Base-by-base conservation (phyloP, 1,140 invertebrate genomes). In the Subanguina moxae region DNA sequence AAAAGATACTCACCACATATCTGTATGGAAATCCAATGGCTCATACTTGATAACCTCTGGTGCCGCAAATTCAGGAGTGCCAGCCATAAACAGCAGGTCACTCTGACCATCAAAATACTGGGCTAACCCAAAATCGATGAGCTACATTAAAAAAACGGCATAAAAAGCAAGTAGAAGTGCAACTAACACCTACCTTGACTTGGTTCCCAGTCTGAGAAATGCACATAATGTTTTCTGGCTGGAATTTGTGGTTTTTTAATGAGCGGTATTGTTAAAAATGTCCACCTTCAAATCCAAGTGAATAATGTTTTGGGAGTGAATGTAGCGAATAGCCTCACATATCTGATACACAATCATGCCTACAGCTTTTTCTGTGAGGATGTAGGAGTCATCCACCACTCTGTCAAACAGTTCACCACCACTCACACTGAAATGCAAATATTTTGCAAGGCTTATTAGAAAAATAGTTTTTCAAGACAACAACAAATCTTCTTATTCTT, bases 331-430 rank as follows among this genome's bases (percentile, higher is more conserved):
- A 3, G 85, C 87, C 43, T 76, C 71, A 61, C 62, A 63, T 74
- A 73, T 64, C 69, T 87, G 86, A 74, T 84, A 83, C 28, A 87
- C 82, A 68, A 87, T 87, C 45, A 83, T 76, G 5, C 84, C 84
- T 1, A 86, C 86, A 58, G 87, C 86, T 58, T 84, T 84, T 73
- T 87, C 86, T 62, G 82, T 85, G 7, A 87, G 74, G 48, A 83
- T 81, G 64, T 87, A 87, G 64, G 82, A 84, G 67, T 87, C 85
- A 32, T 83, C 80, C 15, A 84, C 84, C 23, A 87, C 84, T 65
- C 85, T 86, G 65, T 87, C 85, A 78, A 88, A 87, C 38, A 87
- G 76, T 74, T 87, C 87, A 7, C 87, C 87, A 13, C 86, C 87
- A 38, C 73, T 45, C 11, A 82, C 80, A 62, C 78, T 80, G 61